Base-by-base conservation (phyloP, 2,888 invertebrate species). In the Phengaris alcon region DNA sequence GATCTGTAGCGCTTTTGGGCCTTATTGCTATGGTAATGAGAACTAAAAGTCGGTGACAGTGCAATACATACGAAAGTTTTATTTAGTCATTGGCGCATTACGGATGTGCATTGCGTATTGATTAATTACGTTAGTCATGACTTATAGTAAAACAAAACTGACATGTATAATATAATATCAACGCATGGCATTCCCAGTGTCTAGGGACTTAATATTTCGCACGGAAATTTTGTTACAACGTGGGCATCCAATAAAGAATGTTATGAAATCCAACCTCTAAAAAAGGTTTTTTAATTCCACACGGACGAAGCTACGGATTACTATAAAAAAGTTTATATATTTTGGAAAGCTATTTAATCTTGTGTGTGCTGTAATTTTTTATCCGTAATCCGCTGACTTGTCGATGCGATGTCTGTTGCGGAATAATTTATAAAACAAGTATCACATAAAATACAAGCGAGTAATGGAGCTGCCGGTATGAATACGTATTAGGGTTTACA, bases 401-500 rank as follows among this genome's bases (percentile, higher is more conserved):
- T 64, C 64, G 64, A 64, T 64, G 70, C 51, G 72, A 72, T 54
- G 72, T 72, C 54, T 52, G 22, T 35, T 54, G 35, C 10, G 54
- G 51, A 72, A 72, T 72, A 51, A 72, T 72, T 72, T 72, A 72
- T 72, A 72, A 72, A 72, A 52, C 35, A 70, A 15, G 70, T 51
- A 70, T 70, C 70, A 70, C 51, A 52, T 72, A 72, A 72, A 72
- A 72, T 52, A 72, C 72, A 72, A 72, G 51, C 72, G 51, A 72
- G 72, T 72, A 72, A 72, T 72, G 72, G 72, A 72, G 72, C 72
- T 54, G 51, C 72, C 52, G 52, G 72, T 72, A 54, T 72, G 72
- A 72, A 72, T 72, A 72, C 72, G 72, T 72, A 72, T 72, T 72
- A 72, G 72, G 72, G 72, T 72, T 72, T 72, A 72, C 72, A 72